Evolutionary conservation across 2,797 vertebrate species (phyloP).

Genomic region (Dendrocincla fuliginosa): DNA sequence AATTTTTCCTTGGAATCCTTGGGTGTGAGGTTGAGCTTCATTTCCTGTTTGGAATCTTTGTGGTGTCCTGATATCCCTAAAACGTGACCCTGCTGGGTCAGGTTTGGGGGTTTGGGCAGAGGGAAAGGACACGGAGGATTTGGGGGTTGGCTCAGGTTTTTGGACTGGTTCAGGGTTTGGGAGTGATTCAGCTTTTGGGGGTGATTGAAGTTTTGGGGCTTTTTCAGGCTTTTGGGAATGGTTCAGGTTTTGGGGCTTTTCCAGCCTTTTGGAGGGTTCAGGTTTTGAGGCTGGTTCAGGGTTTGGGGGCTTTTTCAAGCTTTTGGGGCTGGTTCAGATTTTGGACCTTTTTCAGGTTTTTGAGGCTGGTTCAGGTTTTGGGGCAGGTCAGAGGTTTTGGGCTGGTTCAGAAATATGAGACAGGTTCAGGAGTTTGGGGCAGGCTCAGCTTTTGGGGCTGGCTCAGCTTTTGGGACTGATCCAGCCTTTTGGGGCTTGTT

Average conservation of each 20-base stretch:
- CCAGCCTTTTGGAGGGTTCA: no score
- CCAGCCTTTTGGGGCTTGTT: not conserved
- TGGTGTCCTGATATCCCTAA: not conserved
- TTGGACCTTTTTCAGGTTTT: no score
- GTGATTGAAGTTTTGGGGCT: not conserved
- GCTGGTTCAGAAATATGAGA: no score
- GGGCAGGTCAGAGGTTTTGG: no score
- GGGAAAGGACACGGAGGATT: not conserved
- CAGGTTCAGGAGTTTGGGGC: no score
- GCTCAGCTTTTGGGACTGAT: not conserved
- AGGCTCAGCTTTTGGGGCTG: no score
- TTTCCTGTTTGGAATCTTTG: not conserved
- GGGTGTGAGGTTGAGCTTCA: not conserved
- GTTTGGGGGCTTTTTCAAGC: not conserved
- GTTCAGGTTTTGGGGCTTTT: not conserved
- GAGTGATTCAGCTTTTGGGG: no score
- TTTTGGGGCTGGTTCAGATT: not conserved
- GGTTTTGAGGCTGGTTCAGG: not conserved
- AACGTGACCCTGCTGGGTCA: not conserved
- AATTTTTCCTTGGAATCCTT: not conserved
- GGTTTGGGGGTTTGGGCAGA: not conserved
- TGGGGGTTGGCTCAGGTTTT: not conserved
- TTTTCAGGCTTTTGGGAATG: fast-evolving
- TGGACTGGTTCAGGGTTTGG: no score
- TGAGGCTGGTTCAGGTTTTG: no score